Evolutionary conservation across 2,888 invertebrate genomes (phyloP).

Genomic region (Amorpha juglandis): DNA sequence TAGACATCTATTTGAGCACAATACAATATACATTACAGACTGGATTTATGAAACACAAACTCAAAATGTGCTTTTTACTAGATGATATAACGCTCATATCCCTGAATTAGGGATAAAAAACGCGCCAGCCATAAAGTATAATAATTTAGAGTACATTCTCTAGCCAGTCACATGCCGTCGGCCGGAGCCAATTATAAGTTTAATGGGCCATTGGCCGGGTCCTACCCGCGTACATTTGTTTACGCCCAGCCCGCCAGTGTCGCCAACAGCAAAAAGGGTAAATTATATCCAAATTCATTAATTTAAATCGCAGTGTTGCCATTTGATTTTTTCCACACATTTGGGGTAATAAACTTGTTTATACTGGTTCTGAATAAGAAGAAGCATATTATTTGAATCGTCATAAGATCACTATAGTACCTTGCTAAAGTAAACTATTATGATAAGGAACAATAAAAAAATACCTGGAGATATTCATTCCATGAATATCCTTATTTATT

Average conservation of each 20-base stretch:
- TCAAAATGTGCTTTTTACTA: neutral
- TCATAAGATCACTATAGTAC: too few relatives aligned
- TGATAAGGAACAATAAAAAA: too few relatives aligned
- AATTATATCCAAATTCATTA: conserved; percentile 19
- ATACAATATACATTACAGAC: neutral
- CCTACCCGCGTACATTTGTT: conserved; percentile 41
- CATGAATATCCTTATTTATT: too few relatives aligned
- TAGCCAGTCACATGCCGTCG: conserved; percentile 41
- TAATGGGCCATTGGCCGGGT: conserved; percentile 47
- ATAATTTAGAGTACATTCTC: conserved; percentile 45
- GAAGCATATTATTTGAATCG: neutral
- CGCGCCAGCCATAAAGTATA: conserved; percentile 27
- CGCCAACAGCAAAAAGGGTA: conserved; percentile 16
- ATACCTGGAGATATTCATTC: too few relatives aligned
- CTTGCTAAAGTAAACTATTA: too few relatives aligned
- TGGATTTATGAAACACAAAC: neutral
- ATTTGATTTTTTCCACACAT: conserved; percentile 1
- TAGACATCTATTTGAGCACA: too few relatives aligned
- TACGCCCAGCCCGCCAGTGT: conserved; percentile 29
- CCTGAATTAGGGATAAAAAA: conserved; percentile 6
- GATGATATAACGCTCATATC: neutral
- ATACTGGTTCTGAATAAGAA: neutral
- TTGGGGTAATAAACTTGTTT: neutral
- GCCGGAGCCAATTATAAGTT: conserved; percentile 59
- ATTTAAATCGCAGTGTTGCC: conserved; percentile 12